These are phyloP conservation scores for Tretioscincus oriximinensis DNA, from an alignment of 2,113 vertebrate species.

Conservation along the genomic window DNA sequence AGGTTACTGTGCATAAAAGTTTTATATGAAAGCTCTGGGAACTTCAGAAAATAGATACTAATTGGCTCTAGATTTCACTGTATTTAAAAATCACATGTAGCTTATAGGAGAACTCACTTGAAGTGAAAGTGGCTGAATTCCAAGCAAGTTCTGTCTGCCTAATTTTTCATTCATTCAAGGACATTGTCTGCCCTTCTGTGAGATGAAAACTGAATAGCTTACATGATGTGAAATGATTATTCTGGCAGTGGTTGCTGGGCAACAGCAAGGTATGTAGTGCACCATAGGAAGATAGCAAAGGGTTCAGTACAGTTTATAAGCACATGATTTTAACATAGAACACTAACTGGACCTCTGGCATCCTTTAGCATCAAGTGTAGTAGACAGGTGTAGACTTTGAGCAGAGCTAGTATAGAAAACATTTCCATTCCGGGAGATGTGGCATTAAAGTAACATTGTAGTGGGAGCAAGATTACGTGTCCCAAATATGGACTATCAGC, in stretches of 20 bases:
- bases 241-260: neutral
- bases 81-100: neutral
- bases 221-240: neutral
- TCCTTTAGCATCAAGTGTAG: neutral
- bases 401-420: neutral
- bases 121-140: neutral
- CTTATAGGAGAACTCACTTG: neutral
- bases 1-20: neutral
- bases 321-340: neutral
- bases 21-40: neutral
- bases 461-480: too few species aligned
- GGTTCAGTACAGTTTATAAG: neutral
- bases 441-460: too few species aligned
- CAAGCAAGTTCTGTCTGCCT: neutral
- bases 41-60: neutral
- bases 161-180: neutral
- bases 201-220: slow-evolving; percentile 1
- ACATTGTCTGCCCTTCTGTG: neutral
- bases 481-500: too few species aligned
- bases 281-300: neutral
- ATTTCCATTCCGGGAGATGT: too few species aligned
- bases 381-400: neutral
- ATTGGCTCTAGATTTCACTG: neutral
- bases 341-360: neutral
- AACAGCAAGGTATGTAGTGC: neutral